Conservation (phyloP, 2,797 vertebrate genomes). For the Acomys russatus region DNA sequence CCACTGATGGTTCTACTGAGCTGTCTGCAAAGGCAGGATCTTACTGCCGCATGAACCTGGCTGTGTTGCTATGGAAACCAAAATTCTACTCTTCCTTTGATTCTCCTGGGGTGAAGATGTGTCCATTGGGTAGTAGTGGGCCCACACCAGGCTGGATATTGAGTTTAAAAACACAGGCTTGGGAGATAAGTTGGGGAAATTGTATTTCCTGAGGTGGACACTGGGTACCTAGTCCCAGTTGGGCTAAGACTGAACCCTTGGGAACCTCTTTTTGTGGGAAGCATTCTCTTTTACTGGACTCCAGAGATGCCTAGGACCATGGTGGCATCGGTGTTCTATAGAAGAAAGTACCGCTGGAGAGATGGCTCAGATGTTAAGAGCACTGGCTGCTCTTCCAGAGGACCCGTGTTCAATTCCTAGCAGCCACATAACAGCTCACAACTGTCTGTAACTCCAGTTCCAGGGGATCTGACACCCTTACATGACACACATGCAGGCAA, state of each 20-base stretch:
- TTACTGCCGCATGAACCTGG: conserved; percentile 57
- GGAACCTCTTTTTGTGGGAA: background rate
- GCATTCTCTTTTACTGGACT: background rate
- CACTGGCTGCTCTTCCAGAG: too few relatives aligned
- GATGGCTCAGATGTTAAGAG: too few relatives aligned
- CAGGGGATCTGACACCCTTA: too few relatives aligned
- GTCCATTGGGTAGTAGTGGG: background rate
- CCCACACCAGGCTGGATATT: background rate
- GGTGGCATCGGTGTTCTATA: background rate
- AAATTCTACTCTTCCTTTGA: conserved; percentile 25
- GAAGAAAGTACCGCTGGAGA: background rate
- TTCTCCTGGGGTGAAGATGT: conserved; percentile 31
- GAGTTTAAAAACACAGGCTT: background rate
- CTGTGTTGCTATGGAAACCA: conserved; percentile 76
- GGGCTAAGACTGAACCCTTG: background rate
- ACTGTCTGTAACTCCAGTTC: too few relatives aligned
- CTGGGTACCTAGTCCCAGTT: background rate
- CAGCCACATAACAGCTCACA: too few relatives aligned
- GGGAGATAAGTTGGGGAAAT: conserved; percentile 8
- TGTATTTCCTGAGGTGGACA: background rate
- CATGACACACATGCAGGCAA: too few relatives aligned
- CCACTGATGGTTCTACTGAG: background rate
- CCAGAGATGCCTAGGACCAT: background rate
- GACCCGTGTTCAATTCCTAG: too few relatives aligned
- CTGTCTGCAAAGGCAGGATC: conserved; percentile 33